Evolutionary conservation across 2,888 invertebrate genomes (phyloP).

Genomic region (Ectemnius continuus): DNA sequence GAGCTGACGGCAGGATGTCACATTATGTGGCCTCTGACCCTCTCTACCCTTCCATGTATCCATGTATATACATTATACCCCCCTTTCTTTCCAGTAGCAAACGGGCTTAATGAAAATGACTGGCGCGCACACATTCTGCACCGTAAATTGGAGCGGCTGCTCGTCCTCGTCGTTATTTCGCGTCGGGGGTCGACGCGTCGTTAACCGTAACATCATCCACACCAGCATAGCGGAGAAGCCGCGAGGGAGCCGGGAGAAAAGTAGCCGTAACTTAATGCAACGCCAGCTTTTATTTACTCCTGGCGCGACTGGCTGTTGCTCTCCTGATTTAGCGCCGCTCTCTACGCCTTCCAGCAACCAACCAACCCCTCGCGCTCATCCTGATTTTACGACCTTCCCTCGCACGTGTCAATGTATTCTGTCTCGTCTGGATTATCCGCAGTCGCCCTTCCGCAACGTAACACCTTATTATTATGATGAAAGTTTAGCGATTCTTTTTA

Average conservation of each 20-base stretch:
- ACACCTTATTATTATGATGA: too few relatives aligned
- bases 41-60: conserved; percentile 19
- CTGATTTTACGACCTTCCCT: too few relatives aligned
- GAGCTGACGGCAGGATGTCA: conserved; percentile 74
- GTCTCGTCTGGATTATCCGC: too few relatives aligned
- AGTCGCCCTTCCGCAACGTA: too few relatives aligned
- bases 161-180: conserved; percentile 18
- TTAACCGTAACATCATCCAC: conserved; percentile 37
- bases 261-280: conserved; percentile 28
- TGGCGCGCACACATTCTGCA: conserved; percentile 62
- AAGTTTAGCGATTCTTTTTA: too few relatives aligned
- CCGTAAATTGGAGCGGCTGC: conserved; percentile 60
- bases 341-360: background rate
- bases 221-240: background rate
- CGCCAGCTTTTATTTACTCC: conserved; percentile 4
- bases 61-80: background rate
- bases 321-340: conserved; percentile 8
- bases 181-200: conserved; percentile 33
- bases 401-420: too few relatives aligned
- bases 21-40: conserved; percentile 74
- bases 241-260: background rate
- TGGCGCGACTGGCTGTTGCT: background rate
- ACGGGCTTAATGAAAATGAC: conserved; percentile 71
- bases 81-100: conserved; percentile 51
- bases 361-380: background rate